Percentiles rank a stretch among this genome's conserved stretches.
Evolutionary conservation across 2,113 vertebrate species (phyloP).

Genomic region (Phocoena phocoena): DNA sequence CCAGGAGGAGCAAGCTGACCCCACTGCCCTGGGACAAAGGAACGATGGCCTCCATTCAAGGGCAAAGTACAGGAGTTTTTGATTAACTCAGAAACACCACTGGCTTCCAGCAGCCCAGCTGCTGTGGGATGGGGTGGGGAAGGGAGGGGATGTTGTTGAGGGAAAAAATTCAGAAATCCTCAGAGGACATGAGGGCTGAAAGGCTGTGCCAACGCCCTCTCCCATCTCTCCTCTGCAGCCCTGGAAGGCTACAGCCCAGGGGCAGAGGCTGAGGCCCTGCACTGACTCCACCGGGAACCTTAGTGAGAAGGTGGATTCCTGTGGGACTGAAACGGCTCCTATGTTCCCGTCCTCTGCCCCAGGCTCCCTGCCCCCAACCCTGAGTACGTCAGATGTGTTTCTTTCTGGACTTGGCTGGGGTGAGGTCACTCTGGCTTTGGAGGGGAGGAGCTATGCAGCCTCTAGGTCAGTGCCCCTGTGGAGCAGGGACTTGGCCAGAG

Average conservation of each 20-base stretch:
- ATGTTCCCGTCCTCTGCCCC: too few species aligned
- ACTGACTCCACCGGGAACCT: fast-evolving
- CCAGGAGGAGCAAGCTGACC: conserved; percentile 47
- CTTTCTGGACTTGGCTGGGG: background rate
- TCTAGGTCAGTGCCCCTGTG: background rate
- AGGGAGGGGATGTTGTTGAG: background rate
- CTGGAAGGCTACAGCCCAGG: background rate
- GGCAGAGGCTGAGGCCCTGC: too few species aligned
- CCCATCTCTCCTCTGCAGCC: background rate
- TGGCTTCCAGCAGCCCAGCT: conserved; percentile 74
- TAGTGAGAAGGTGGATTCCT: background rate
- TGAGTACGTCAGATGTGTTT: fast-evolving
- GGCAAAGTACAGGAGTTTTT: conserved; percentile 88
- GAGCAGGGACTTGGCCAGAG: background rate
- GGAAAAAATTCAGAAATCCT: background rate
- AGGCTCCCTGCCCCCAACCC: background rate
- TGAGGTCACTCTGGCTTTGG: background rate
- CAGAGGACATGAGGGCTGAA: fast-evolving
- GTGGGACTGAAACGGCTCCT: background rate
- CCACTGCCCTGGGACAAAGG: background rate
- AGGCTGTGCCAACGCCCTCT: background rate
- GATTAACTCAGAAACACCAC: conserved; percentile 83
- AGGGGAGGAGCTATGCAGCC: background rate
- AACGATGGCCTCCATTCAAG: conserved; percentile 68
- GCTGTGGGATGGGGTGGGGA: background rate